Conservation (phyloP, 2,888 invertebrate genomes). For the Fissipunctia ypsillon region DNA sequence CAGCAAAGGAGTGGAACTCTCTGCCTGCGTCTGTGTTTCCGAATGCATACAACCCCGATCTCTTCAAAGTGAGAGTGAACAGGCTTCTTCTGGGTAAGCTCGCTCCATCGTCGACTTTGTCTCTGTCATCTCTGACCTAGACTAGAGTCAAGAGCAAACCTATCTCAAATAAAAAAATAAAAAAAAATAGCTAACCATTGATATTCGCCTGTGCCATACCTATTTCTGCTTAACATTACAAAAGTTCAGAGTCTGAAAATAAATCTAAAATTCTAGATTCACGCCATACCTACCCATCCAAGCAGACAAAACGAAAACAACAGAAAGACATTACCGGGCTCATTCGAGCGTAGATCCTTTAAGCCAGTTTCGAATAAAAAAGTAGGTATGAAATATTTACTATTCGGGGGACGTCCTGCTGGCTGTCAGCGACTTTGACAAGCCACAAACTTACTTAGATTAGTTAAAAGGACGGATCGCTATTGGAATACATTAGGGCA, state of each 20-base stretch:
- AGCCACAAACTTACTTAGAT: conserved; percentile 65
- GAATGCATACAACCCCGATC: no score
- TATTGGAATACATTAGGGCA: conserved; percentile 52
- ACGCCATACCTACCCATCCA: background rate
- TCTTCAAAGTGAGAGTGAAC: no score
- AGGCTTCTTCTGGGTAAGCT: no score
- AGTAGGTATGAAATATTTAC: conserved; percentile 54
- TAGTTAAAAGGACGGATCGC: conserved; percentile 64
- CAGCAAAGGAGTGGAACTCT: no score
- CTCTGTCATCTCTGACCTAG: no score
- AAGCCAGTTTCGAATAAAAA: conserved; percentile 46
- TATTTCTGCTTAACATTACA: background rate
- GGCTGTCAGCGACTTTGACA: conserved; percentile 58
- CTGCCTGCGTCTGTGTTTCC: no score
- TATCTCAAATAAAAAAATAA: no score
- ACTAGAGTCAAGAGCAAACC: no score
- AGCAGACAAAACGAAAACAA: conserved; percentile 34
- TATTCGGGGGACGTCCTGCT: conserved; percentile 61
- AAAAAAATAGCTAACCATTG: background rate
- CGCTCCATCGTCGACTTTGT: no score
- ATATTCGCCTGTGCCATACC: background rate
- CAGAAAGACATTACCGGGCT: conserved; percentile 38
- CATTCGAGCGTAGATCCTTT: conserved; percentile 32
- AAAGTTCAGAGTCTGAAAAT: background rate
- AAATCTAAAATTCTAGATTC: background rate